Base-by-base conservation (phyloP, 2,888 invertebrate genomes). In the Lymantria dispar region DNA sequence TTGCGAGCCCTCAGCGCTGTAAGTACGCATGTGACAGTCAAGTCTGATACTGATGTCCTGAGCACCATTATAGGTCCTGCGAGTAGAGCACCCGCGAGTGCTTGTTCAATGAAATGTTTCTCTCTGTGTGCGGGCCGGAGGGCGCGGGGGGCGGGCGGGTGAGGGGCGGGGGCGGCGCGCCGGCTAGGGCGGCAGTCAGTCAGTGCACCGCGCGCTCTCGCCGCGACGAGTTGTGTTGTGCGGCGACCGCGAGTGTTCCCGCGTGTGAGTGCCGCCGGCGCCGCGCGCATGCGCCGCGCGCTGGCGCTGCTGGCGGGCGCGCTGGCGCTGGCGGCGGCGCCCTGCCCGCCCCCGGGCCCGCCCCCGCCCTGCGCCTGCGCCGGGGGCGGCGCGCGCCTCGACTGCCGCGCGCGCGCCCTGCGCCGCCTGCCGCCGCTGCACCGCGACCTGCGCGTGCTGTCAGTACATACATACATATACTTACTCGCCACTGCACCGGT, bases 401-500 rank as follows among this genome's bases (percentile, higher is more conserved):
- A 64, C 39, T 86, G 86, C 70, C 82, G 85, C 63, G 74, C 63
- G 54, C 80, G 75, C 46, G 78, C 69, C 36, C 77, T 85, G 58
- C 69, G 62, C 45, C 68, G 64, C 47, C 65, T 85, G 72, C 86
- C 87, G 65, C 78, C 83, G 64, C 75, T 86, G 56, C 77, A 74
- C 60, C 72, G 70, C 29, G 65, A 71, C 41, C 67, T 85, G 39
- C 59, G 79, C 13, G 62, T 64, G 11, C 66, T 86, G 86, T 87
- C 46, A 83, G 86, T 80, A 29, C 36, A 22, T 8, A n/a, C n/a
- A 22, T 5, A 3, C 9, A 45, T 36, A 36, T 36, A 11, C n/a
- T 11, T 5, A 11, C 36, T n/a, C 33, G 7, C 41, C 13, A 22
- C 41, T 11, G 13, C 1, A 1, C 13, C 7, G 13, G 14, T 8